Percentiles rank a stretch among this genome's conserved stretches.
Evolutionary conservation across 2,888 invertebrate species (phyloP).

Genomic region (Drosophila putrida): DNA sequence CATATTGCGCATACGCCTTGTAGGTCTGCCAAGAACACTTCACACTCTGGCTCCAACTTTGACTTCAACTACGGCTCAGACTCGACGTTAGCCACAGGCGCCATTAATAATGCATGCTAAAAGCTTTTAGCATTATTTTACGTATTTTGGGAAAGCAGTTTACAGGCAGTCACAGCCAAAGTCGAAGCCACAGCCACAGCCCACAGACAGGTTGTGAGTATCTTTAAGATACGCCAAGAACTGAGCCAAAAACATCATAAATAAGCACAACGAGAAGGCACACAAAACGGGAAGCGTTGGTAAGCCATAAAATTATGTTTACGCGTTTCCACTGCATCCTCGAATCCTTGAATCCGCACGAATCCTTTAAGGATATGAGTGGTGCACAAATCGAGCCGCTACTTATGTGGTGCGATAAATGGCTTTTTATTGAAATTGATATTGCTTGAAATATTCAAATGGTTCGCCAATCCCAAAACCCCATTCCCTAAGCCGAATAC

Average conservation of each 20-base stretch:
- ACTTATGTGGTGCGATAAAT: conserved; percentile 83
- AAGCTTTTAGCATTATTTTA: conserved; percentile 84
- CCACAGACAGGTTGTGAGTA: conserved; percentile 54
- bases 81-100: conserved; percentile 44
- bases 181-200: conserved; percentile 32
- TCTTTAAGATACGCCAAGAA: conserved; percentile 68
- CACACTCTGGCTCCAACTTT: neutral
- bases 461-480: conserved; percentile 37
- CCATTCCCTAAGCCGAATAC: neutral
- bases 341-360: conserved; percentile 2
- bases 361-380: conserved; percentile 69
- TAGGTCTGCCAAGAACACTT: conserved; percentile 24
- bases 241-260: conserved; percentile 67
- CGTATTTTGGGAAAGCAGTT: conserved; percentile 65
- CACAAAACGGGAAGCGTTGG: conserved; percentile 23
- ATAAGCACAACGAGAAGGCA: conserved; percentile 38
- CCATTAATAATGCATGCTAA: conserved; percentile 84
- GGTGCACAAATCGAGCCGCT: conserved; percentile 11
- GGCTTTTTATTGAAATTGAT: conserved; percentile 85
- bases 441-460: conserved; percentile 80
- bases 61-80: conserved; percentile 9
- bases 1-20: conserved; percentile 55
- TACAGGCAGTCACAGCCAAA: conserved; percentile 28
- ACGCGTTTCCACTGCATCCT: conserved; percentile 40
- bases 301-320: conserved; percentile 81